Evolutionary conservation across 30 jellyfish, hydroid and myxozoan species (phyloP), one percentile per base, ranked within the genome.

Genomic region (Aurelia sp.): DNA sequence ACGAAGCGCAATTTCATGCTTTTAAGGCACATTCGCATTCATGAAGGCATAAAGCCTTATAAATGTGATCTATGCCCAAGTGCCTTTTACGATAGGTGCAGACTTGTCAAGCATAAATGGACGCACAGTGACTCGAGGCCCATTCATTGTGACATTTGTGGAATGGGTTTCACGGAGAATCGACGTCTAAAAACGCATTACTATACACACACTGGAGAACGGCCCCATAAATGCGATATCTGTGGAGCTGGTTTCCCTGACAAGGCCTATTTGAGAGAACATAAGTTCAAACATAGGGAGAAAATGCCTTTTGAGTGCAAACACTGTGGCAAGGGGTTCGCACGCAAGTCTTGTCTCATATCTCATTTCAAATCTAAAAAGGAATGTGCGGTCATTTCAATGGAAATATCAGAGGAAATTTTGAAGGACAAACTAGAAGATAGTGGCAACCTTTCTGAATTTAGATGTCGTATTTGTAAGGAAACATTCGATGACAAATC

Each of bases 151-250:
- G 30, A 70, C 35, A 58, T 70, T n/a, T 70, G 80, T 41, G 80
- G 80, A n/a, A 31, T 21, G 66, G 62, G 80, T 0, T 70, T 70
- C 48, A 15, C 80, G 48, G 48, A 30, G 30, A 70, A 48, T 4
- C 40, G 30, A 2, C 80, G 48, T 21, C 57, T 73, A 52, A 73
- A 33, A 17, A 40, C 85, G 3, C 85, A 73, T 48, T 21, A 37
- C 4, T 69, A 69, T n/a, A 48, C 6, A 73, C 85, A 73, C 21
- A 73, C 60, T 58, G 71, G 71, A 22, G 85, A 73, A 52, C 67
- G 20, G 48, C 85, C 85, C 17, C 40, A n/a, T 57, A 55, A 73
- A 55, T 73, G 85, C n/a, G 72, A 73, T n/a, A 50, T 73, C 19
- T 73, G 85, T 17, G 85, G 55, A 18, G 31, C 40, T 18, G 71